Percentiles rank a stretch among this genome's conserved stretches.
These are phyloP conservation scores for Vanessa cardui DNA, from an alignment of 2,888 invertebrate species.

Conservation along the genomic window DNA sequence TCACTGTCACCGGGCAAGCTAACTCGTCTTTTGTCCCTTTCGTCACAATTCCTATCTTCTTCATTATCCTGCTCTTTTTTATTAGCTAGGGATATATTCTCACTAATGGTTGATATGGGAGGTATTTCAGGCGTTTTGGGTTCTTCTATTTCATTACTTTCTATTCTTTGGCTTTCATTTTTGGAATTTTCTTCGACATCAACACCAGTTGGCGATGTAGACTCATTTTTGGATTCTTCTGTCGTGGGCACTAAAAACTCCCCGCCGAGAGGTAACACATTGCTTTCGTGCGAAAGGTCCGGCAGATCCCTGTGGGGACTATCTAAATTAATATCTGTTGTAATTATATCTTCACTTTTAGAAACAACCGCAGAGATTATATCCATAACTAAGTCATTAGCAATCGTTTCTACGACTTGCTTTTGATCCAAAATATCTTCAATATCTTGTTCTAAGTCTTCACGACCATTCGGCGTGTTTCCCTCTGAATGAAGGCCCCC, in stretches of 20 bases:
- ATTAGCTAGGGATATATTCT: constrained; percentile 84
- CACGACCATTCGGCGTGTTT: constrained; percentile 74
- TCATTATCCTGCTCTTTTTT: constrained; percentile 66
- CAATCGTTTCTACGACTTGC: constrained; percentile 62
- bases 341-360: constrained; percentile 50
- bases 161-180: constrained; percentile 65
- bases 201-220: constrained; percentile 30
- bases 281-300: constrained; percentile 71
- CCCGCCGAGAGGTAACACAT: constrained; percentile 73
- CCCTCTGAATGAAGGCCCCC: constrained; percentile 75
- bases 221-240: constrained; percentile 52
- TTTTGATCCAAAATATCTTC: constrained; percentile 69
- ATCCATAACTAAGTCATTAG: constrained; percentile 66
- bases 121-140: constrained; percentile 83
- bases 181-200: constrained; percentile 58
- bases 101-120: constrained; percentile 88
- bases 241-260: constrained; percentile 64
- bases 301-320: constrained; percentile 64
- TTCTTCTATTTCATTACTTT: constrained; percentile 57
- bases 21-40: constrained; percentile 81
- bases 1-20: constrained; percentile 83
- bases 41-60: constrained; percentile 67
- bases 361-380: constrained; percentile 61
- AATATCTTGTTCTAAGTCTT: constrained; percentile 73
- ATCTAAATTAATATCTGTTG: constrained; percentile 40